Evolutionary conservation across 2,888 invertebrate genomes (phyloP).

Genomic region (Dromius quadrimaculatus): DNA sequence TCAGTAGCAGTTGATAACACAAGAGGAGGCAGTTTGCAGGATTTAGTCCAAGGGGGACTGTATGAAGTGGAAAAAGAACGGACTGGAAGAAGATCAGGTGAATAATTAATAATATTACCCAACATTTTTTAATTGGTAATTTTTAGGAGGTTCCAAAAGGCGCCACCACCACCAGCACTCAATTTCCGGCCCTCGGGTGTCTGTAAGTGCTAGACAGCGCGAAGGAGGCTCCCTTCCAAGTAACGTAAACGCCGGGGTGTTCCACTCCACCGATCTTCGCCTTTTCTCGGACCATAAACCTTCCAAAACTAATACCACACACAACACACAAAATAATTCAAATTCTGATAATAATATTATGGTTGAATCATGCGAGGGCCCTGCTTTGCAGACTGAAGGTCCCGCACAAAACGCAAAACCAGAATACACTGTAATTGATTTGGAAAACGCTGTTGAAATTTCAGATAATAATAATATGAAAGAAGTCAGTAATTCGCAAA

Average conservation of each 20-base stretch:
- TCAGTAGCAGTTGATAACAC: constrained; percentile 65
- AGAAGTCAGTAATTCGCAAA: not conserved
- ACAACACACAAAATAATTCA: no score
- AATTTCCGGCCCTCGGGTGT: not conserved
- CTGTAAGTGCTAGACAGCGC: constrained; percentile 68
- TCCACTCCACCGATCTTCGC: not conserved
- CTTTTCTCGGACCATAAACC: constrained; percentile 4
- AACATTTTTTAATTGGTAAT: not conserved
- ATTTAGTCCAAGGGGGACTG: constrained; percentile 62
- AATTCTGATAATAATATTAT: no score
- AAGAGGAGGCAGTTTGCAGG: constrained; percentile 69
- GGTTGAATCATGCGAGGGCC: not conserved
- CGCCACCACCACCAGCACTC: constrained; percentile 15
- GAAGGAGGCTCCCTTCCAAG: constrained; percentile 75
- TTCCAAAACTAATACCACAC: no score
- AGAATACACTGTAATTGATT: constrained; percentile 46
- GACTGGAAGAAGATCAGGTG: constrained; percentile 53
- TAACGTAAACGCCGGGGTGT: constrained; percentile 34
- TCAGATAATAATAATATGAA: not conserved
- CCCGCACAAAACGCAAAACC: constrained; percentile 5
- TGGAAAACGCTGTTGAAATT: constrained; percentile 26
- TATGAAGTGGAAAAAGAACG: constrained; percentile 56
- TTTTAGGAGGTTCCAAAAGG: not conserved
- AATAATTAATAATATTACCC: constrained; percentile 27
- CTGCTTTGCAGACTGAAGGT: not conserved